A percentile compares a stretch with the other conserved stretches of the same genome.
Conservation (phyloP, 2,113 vertebrate genomes). For the Pedetes capensis region DNA sequence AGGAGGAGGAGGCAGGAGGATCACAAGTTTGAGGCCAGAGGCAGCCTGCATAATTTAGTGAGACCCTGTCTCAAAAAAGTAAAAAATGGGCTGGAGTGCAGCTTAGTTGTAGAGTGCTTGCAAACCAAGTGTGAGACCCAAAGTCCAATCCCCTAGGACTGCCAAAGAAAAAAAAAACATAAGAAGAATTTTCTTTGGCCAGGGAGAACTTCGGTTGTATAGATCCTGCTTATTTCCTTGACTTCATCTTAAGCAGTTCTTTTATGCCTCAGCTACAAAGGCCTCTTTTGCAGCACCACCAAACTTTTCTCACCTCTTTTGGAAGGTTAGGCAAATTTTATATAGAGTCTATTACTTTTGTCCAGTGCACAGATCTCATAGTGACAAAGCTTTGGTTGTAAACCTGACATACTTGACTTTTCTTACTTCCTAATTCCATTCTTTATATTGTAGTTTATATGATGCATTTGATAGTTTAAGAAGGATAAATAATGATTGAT, state of each 20-base stretch:
- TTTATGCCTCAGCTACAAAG: not conserved
- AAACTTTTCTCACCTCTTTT: not conserved
- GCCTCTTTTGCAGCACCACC: not conserved
- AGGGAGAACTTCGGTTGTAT: not conserved
- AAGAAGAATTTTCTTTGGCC: no score
- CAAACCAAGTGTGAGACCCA: no score
- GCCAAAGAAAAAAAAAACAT: no score
- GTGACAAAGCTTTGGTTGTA: not conserved
- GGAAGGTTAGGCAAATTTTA: not conserved
- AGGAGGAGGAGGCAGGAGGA: no score
- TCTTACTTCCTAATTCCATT: not conserved
- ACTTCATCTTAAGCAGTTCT: not conserved
- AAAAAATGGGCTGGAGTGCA: no score
- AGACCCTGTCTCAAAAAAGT: no score
- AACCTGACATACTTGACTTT: not conserved
- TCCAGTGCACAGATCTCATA: not conserved
- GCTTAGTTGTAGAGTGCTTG: no score
- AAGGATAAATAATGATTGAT: not conserved
- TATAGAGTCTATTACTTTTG: not conserved
- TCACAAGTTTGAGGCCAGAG: no score
- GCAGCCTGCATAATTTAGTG: no score
- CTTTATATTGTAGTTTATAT: not conserved
- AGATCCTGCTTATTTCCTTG: not conserved
- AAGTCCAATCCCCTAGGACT: no score
- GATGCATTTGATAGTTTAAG: not conserved